Percentiles rank a stretch among this genome's conserved stretches.
These are phyloP conservation scores for Ecdyonurus torrentis DNA, from an alignment of 2,888 invertebrate species.

Conservation along the genomic window DNA sequence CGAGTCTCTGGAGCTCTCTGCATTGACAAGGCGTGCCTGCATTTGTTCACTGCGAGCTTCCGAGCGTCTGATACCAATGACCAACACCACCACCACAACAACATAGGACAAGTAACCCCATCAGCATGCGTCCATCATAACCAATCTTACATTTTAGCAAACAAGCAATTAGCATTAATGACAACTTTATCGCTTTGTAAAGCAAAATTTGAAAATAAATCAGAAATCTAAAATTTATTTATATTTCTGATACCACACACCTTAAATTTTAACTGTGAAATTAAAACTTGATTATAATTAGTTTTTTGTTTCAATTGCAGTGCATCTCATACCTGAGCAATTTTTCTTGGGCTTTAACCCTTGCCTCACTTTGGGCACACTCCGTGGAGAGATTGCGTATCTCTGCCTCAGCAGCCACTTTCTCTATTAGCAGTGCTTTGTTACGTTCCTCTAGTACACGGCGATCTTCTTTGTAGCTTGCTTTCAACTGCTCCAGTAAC, in stretches of 20 bases:
- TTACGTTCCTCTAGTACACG: neutral
- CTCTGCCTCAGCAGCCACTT: neutral
- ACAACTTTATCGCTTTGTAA: no score
- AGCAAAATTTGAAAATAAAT: no score
- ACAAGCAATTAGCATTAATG: no score
- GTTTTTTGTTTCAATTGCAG: neutral
- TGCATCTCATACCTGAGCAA: neutral
- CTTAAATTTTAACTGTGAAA: no score
- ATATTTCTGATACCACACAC: no score
- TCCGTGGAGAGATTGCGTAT: neutral
- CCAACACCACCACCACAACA: no score
- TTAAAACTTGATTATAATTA: no score
- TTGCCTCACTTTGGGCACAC: neutral
- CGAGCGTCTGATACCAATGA: neutral
- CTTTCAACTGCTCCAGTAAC: neutral
- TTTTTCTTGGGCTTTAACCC: neutral
- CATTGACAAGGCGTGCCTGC: neutral
- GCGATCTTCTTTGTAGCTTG: neutral
- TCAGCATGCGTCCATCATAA: no score
- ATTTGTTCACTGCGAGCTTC: neutral
- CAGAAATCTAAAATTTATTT: no score
- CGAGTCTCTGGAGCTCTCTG: constrained; percentile 2
- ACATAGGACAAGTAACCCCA: no score
- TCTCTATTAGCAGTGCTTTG: neutral
- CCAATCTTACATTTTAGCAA: no score